These are phyloP conservation scores for Diadema setosum DNA, from an alignment of 35 echinoderm and acorn worm genomes.

Conservation along the genomic window DNA sequence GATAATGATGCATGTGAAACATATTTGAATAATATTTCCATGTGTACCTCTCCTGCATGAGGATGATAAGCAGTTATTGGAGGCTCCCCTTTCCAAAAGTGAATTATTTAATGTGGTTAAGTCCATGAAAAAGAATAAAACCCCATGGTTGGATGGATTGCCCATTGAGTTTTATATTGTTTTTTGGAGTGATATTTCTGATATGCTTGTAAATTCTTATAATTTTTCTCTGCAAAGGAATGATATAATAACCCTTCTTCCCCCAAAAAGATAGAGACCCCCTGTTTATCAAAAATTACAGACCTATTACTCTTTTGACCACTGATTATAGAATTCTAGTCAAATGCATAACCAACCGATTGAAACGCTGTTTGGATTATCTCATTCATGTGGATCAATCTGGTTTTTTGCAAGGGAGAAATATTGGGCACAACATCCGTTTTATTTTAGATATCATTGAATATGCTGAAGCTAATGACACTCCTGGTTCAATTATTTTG, in stretches of 20 bases:
- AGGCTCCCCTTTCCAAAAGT: background rate
- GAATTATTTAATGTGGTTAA: background rate
- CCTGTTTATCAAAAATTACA: background rate
- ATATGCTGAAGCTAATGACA: background rate
- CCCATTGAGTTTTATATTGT: conserved; percentile 19
- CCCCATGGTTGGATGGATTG: background rate
- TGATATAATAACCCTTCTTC: background rate
- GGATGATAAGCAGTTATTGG: conserved; percentile 1
- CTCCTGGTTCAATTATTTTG: background rate
- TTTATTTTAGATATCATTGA: background rate
- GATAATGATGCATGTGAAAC: too few species aligned
- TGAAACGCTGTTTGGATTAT: background rate
- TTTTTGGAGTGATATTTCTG: background rate
- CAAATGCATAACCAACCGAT: background rate
- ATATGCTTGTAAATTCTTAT: background rate
- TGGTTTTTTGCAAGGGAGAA: background rate
- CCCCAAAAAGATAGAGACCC: conserved; percentile 2
- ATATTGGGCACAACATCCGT: background rate
- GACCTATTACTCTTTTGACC: too few species aligned
- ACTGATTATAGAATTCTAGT: background rate
- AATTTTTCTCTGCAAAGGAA: background rate
- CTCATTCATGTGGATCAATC: background rate
- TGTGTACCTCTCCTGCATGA: background rate
- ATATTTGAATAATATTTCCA: too few species aligned
- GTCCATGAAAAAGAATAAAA: conserved; percentile 1